Percentiles rank a stretch among this genome's conserved stretches.
Conservation (phyloP, 2,888 invertebrate species). For the Danaus chrysippus region DNA sequence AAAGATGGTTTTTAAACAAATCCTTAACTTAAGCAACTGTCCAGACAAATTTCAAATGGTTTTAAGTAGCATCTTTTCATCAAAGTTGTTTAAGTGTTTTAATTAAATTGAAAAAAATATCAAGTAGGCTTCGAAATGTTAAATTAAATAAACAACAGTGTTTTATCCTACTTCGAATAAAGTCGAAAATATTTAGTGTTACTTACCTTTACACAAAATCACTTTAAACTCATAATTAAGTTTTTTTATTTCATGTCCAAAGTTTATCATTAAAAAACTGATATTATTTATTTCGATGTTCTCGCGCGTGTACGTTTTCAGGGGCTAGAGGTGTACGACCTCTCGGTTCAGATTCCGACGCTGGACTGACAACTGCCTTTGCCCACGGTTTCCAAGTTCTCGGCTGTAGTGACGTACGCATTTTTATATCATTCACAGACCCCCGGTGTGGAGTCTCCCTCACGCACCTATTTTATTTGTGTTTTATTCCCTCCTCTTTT, state of each 20-base stretch:
- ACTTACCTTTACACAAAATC: conserved; percentile 3
- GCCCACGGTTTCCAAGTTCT: conserved; percentile 14
- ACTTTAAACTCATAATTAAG: background rate
- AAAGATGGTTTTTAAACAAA: too few species aligned
- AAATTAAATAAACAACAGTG: too few species aligned
- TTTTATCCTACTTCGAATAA: too few species aligned
- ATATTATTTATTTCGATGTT: too few species aligned
- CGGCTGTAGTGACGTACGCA: conserved; percentile 24
- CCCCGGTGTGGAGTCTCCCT: conserved; percentile 17
- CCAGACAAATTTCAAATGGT: too few species aligned
- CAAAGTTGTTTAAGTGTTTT: too few species aligned
- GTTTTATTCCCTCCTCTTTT: background rate
- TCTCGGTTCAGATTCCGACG: conserved; percentile 10
- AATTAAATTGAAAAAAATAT: too few species aligned
- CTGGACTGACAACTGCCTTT: conserved; percentile 12
- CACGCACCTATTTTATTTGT: conserved; percentile 1
- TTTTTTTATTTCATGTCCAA: background rate
- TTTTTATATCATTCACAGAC: conserved; percentile 16
- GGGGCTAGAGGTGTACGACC: background rate
- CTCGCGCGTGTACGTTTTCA: too few species aligned
- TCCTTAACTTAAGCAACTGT: too few species aligned
- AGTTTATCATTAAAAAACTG: background rate
- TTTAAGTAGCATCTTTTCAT: too few species aligned
- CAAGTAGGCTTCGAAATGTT: too few species aligned
- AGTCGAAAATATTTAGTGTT: background rate